Base-by-base conservation (phyloP, 1,140 invertebrate genomes). In the Cataglyphis hispanica region DNA sequence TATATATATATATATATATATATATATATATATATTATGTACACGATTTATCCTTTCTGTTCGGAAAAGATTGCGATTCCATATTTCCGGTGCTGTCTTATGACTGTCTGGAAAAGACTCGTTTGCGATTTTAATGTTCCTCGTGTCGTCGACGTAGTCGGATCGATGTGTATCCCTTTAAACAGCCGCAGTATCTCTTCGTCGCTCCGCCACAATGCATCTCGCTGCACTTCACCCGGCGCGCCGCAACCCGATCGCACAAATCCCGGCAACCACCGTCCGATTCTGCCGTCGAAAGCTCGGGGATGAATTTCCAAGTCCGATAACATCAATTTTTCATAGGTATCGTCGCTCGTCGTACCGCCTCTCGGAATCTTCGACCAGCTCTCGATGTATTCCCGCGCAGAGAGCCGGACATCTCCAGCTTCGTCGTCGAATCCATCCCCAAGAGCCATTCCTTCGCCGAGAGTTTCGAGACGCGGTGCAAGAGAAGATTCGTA, bases 271-370 rank as follows among this genome's bases (percentile, higher is more conserved):
- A n/a, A 81, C 50, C 67, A 83, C 58, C 67, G 66, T 19, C 25
- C 37, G 25, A 58, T 53, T 83, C 37, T 13, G 53, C 25, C 67
- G 78, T 72, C 40, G 67, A 74, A 83, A 74, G 67, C 67, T 27
- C 67, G n/a, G 50, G 86, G 84, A 86, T 90, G 86, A 88, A 89
- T 91, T 83, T 89, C 70, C 86, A 89, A 87, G 88, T 85, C 84
- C 76, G 61, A 86, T 89, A 81, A 80, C 86, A 88, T 89, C 76
- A 87, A 89, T 89, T 89, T 90, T 90, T 91, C 89, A 90, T 89
- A 88, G 43, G 66, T 43, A 72, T 76, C 78, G 70, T 77, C 76
- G 72, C 63, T 46, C 76, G 40, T 31, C 27, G 50, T 80, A 69
- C 46, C 83, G 16, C 37, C 61, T 31, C 63, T n/a, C 40, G 61